Percentiles rank a stretch among this genome's conserved stretches.
Evolutionary conservation across 2,888 invertebrate genomes (phyloP).

Genomic region (Myathropa florea): DNA sequence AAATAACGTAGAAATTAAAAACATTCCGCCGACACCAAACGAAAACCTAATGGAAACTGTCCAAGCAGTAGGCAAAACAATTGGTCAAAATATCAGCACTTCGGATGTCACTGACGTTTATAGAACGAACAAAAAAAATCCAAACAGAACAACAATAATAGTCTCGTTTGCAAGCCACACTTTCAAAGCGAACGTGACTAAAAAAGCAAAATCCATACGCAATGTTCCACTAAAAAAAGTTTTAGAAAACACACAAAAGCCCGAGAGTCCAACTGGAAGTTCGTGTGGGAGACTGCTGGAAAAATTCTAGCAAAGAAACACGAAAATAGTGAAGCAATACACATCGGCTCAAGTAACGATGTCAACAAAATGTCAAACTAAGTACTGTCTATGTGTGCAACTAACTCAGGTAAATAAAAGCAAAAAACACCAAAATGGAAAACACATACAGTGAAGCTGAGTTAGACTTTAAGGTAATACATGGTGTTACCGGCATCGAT

Average conservation of each 20-base stretch:
- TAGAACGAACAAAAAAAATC: conserved; percentile 16
- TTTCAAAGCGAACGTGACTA: conserved; percentile 8
- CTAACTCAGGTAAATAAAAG: neutral
- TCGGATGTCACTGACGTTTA: conserved; percentile 17
- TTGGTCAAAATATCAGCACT: neutral
- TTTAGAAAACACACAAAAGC: neutral
- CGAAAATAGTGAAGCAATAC: neutral
- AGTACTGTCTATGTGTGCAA: neutral
- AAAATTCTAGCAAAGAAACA: conserved; percentile 9
- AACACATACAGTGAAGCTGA: conserved; percentile 13
- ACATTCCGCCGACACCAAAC: neutral
- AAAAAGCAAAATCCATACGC: neutral
- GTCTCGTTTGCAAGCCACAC: conserved; percentile 12
- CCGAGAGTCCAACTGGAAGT: neutral
- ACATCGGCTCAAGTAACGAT: neutral
- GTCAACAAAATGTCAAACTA: neutral
- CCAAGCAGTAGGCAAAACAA: conserved; percentile 16
- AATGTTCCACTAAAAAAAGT: neutral
- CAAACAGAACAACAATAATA: conserved; percentile 12
- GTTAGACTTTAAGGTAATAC: conserved; percentile 11
- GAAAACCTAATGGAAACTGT: conserved; percentile 6
- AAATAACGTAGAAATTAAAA: conserved; percentile 1
- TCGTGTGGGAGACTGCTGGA: neutral
- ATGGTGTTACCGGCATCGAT: conserved; percentile 12
- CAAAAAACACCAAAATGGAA: conserved; percentile 4